A percentile compares a stretch with the other conserved stretches of the same genome.
phyloP scores from a whole-genome alignment of 2,113 vertebrate species.

The Scortum barcoo region DNA sequence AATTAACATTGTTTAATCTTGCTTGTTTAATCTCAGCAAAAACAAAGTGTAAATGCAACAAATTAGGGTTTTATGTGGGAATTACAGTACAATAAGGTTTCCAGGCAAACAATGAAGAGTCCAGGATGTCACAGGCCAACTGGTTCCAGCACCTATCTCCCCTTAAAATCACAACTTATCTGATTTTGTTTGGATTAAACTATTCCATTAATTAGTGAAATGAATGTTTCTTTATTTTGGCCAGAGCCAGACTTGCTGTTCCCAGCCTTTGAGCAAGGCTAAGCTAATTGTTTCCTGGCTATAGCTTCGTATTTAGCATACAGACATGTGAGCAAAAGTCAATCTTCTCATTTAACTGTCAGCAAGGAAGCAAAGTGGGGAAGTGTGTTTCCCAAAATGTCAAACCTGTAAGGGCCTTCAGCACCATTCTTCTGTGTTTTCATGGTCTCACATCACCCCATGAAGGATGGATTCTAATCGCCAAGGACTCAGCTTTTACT shows the following conservation, averaged over 20 bases:
- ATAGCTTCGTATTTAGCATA: neutral
- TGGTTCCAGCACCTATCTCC: neutral
- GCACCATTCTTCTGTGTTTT: neutral
- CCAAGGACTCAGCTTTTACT: neutral
- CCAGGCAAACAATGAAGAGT: neutral
- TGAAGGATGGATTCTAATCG: neutral
- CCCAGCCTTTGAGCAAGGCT: neutral
- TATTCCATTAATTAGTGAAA: neutral
- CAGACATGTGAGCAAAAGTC: neutral
- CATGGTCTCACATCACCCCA: neutral
- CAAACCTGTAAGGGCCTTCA: neutral
- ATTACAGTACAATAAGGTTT: too few relatives aligned
- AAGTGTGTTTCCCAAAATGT: neutral
- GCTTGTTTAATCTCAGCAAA: too few relatives aligned
- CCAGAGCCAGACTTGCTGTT: neutral
- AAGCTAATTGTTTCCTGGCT: neutral
- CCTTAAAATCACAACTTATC: neutral
- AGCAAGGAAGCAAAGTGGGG: neutral
- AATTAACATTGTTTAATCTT: neutral
- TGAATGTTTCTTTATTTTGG: neutral
- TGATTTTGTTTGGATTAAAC: neutral
- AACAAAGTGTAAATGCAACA: too few relatives aligned
- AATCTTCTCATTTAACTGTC: neutral
- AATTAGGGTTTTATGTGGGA: too few relatives aligned
- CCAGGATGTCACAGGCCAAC: neutral